These are phyloP conservation scores for Pongo abelii DNA, from an alignment of 2,113 vertebrate genomes.

Conservation along the genomic window DNA sequence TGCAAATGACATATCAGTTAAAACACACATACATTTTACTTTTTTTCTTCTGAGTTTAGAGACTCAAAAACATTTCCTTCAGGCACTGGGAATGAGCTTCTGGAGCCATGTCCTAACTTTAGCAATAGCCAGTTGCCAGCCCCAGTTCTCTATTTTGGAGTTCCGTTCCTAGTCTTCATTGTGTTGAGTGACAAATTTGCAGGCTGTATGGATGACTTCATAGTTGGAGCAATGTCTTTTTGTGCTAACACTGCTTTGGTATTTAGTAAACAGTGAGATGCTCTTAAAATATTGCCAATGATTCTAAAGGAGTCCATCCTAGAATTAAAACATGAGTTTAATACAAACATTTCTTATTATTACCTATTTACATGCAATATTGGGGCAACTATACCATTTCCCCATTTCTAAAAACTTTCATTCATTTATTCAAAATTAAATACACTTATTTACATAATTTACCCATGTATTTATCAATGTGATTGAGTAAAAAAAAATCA, in stretches of 20 bases:
- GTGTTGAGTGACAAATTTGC: background rate
- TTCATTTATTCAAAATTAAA: background rate
- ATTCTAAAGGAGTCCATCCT: background rate
- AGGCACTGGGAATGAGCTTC: background rate
- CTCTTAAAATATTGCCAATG: conserved; percentile 34
- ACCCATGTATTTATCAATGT: background rate
- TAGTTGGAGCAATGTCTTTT: background rate
- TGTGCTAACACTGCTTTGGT: conserved; percentile 30
- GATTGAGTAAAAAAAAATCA: background rate
- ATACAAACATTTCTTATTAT: background rate
- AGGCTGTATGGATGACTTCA: conserved; percentile 8
- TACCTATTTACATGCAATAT: background rate
- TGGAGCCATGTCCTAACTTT: background rate
- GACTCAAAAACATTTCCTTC: background rate
- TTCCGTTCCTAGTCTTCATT: background rate
- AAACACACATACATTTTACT: background rate
- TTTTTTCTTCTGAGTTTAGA: background rate
- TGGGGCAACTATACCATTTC: background rate
- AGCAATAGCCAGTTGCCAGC: background rate
- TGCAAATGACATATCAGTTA: background rate
- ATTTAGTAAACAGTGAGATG: conserved; percentile 21
- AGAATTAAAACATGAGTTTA: conserved; percentile 11
- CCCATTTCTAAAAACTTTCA: background rate
- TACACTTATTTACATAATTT: background rate
- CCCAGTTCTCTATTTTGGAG: background rate